Conservation (phyloP, 2,797 vertebrate genomes). For the Trachops cirrhosus region DNA sequence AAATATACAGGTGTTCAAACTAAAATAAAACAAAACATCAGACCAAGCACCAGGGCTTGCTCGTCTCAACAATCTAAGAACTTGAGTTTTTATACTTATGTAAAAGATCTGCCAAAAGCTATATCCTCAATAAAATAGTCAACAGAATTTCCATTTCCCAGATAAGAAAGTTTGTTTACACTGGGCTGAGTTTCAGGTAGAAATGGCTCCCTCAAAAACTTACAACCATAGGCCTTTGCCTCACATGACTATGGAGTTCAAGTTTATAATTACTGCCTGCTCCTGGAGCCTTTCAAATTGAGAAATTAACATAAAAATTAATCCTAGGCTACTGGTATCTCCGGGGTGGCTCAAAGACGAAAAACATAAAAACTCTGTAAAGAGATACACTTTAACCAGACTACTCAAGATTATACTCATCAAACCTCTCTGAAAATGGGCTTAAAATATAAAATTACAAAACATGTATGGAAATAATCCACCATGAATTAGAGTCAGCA, state of each 20-base stretch:
- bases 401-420: not conserved
- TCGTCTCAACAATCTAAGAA: not conserved
- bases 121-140: not conserved
- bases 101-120: not conserved
- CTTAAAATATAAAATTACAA: not conserved
- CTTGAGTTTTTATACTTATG: not conserved
- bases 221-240: not conserved
- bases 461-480: slow-evolving; percentile 6
- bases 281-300: not conserved
- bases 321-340: not conserved
- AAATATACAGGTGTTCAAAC: not conserved
- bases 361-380: slow-evolving; percentile 28
- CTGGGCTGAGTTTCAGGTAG: not conserved
- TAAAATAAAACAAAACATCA: not conserved
- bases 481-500: not conserved
- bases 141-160: not conserved
- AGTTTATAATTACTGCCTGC: not conserved
- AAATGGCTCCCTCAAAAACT: not conserved
- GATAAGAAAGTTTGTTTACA: not conserved
- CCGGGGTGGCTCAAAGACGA: not conserved
- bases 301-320: slow-evolving; percentile 19
- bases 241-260: not conserved
- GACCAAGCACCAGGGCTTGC: not conserved
- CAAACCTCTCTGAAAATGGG: slow-evolving; percentile 22
- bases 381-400: not conserved